Evolutionary conservation across 2,888 invertebrate species (phyloP).

Genomic region (Chymomyza fuscimana): DNA sequence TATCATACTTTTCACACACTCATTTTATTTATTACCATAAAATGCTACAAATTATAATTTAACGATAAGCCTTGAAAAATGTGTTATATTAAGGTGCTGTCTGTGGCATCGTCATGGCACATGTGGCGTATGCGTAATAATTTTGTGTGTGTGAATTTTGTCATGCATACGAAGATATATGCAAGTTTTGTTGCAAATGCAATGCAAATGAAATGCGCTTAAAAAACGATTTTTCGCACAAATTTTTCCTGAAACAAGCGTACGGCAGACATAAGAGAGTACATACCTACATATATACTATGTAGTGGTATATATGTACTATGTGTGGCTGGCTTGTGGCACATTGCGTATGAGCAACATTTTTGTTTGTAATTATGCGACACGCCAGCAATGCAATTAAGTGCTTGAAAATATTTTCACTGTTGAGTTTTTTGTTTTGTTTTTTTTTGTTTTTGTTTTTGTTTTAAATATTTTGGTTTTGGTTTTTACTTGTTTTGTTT

Average conservation of each 20-base stretch:
- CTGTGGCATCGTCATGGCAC: conserved; percentile 11
- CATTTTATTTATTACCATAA: too few relatives aligned
- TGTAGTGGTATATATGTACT: too few relatives aligned
- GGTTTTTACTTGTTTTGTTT: conserved; percentile 19
- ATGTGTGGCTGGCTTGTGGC: conserved; percentile 4
- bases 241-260: background rate
- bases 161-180: conserved; percentile 15
- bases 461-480: conserved; percentile 8
- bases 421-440: conserved; percentile 11
- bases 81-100: background rate
- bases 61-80: background rate
- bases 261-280: too few relatives aligned
- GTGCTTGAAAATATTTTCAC: conserved; percentile 40
- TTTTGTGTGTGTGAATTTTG: conserved; percentile 18
- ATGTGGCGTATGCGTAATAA: conserved; percentile 51
- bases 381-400: conserved; percentile 49
- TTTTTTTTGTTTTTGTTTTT: background rate
- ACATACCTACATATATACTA: background rate
- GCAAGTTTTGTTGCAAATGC: conserved; percentile 26
- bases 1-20: too few relatives aligned
- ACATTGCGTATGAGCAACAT: conserved; percentile 55
- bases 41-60: too few relatives aligned
- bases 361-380: conserved; percentile 47
- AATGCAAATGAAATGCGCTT: conserved; percentile 34
- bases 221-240: conserved; percentile 26